Conservation (phyloP, 2,797 vertebrate genomes). For the Phylloscopus collybita region DNA sequence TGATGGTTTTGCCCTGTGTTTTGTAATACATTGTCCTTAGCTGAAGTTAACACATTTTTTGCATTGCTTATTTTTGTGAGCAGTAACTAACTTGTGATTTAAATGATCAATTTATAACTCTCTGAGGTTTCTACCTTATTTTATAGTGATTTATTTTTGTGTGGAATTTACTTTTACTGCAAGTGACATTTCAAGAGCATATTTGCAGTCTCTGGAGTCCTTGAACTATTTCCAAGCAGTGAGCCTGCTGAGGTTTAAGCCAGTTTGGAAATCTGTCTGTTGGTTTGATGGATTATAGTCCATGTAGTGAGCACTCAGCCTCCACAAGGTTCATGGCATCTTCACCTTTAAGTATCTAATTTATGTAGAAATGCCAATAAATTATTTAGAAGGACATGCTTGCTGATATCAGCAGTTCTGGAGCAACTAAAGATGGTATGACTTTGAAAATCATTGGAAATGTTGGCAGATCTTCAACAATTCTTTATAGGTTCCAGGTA, state of each 20-base stretch:
- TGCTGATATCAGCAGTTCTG: slow-evolving; percentile 67
- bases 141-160: slow-evolving; percentile 43
- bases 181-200: slow-evolving; percentile 16
- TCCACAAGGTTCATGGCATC: slow-evolving; percentile 50
- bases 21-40: background rate
- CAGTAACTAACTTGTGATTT: background rate
- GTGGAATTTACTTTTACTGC: background rate
- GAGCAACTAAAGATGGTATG: background rate
- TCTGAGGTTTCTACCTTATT: slow-evolving; percentile 15
- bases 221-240: slow-evolving; percentile 45
- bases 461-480: slow-evolving; percentile 10
- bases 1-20: background rate
- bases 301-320: slow-evolving; percentile 13
- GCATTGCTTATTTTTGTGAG: slow-evolving; percentile 2
- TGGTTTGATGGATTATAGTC: slow-evolving; percentile 42
- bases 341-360: slow-evolving; percentile 69
- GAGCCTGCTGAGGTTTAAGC: background rate
- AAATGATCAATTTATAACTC: slow-evolving; percentile 22
- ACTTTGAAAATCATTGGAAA: slow-evolving; percentile 56
- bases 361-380: slow-evolving; percentile 69
- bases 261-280: slow-evolving; percentile 53
- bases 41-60: background rate
- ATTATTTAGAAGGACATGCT: slow-evolving; percentile 66
- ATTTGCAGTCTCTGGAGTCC: slow-evolving; percentile 2
- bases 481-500: background rate